Evolutionary conservation across 1,140 invertebrate species (phyloP), one percentile per base, ranked within the genome.

Genomic region (Drosophila ogumai): DNA sequence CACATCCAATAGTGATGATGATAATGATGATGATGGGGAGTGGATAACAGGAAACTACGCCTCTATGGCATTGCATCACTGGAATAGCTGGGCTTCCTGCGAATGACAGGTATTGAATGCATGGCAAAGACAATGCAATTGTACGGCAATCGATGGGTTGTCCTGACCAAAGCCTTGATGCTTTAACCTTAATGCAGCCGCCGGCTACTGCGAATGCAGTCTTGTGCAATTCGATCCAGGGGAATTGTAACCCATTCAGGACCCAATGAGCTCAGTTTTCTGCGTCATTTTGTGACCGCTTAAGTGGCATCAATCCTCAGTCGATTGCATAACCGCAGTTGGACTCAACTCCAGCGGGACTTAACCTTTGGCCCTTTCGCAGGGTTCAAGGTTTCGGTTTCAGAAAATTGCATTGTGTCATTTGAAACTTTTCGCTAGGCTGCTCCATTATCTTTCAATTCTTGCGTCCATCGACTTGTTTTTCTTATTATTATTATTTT

Each of bases 51-150:
- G 28, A 66, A 55, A 55, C 38, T 56, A n/a, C 49, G 32, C 77
- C 69, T 64, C 65, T 76, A 49, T 54, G 32, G 75, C 22, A 79
- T 84, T 84, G 66, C 81, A 84, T 81, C 65, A 84, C 17, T 46
- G 58, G 3, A 34, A 13, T 17, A 31, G 13, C 55, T 54, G 41
- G 32, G 19, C 12, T 10, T 32, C 2, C 55, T 87, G 84, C 38
- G 55, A 57, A 17, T 90, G 84, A 88, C 84, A 84, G 68, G 47
- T 22, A 75, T 63, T 63, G 43, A 50, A 36, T 17, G 19, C 41
- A 4, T 9, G 44, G 46, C 28, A 15, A 19, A 61, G 36, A 88
- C 79, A 88, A 86, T 69, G 44, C 43, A 36, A 10, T 19, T 36
- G 58, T n/a, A 46, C n/a, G 28, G n/a, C 22, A 82, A 76, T 88